Base-by-base conservation (phyloP, 2,797 vertebrate genomes). In the Channallabes apus region DNA sequence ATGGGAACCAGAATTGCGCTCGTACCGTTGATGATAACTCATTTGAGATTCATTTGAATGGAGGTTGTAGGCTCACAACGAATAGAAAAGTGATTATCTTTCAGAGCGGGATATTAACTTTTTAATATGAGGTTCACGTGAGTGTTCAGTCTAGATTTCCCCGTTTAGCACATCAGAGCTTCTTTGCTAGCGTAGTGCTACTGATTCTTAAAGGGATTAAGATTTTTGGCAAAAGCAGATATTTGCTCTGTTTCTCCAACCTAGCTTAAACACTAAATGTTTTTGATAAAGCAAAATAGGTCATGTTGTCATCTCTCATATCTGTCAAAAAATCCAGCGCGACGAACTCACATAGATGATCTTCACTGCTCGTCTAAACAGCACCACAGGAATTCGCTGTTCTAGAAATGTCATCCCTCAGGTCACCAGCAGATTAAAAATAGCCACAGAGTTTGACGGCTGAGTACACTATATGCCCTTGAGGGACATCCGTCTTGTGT, bases 231-330 rank as follows among this genome's bases (percentile, higher is more conserved):
- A 62, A 67, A 85, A 62, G 15, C 76, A 79, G 77, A 61, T 51
- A 51, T 85, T 85, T 83, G 77, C 64, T 71, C 54, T 71, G 84
- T 80, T 77, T 32, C 61, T 84, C 85, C 79, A 71, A 75, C 68
- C 83, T 73, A 84, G 38, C 82, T 80, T 71, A 83, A 86, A 82
- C 86, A 82, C 88, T 87, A 87, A 83, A 82, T 80, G 82, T 84
- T 82, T 72, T 62, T 86, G 85, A 83, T 81, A 86, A 88, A 88
- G 61, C 38, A 68, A 90, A 88, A 87, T 88, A 83, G 89, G 88
- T 88, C 86, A 82, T 82, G 41, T 84, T 83, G 75, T 89, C 87
- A 90, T 90, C 85, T 90, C 80, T 78, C 35, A 84, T 86, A 84
- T 87, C 84, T 85, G 84, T 86, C 83, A 85, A 80, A 78, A 54